Conservation (phyloP, 2,888 invertebrate species). For the Drosophila siamana region DNA sequence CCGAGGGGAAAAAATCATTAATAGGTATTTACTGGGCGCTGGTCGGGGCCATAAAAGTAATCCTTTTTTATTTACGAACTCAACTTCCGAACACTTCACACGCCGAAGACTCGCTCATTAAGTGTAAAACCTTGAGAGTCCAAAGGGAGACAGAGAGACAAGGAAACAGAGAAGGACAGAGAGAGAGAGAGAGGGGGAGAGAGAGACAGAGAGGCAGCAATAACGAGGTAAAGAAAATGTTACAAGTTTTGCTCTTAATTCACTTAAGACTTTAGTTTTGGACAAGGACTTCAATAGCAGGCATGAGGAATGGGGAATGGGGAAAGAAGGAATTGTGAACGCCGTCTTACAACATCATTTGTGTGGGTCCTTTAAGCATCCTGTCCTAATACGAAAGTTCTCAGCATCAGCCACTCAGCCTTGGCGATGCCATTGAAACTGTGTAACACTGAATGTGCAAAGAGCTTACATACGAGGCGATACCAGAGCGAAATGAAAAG, state of each 20-base stretch:
- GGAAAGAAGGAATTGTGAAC: slow-evolving; percentile 10
- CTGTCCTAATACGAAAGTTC: slow-evolving; percentile 72
- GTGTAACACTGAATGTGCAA: slow-evolving; percentile 56
- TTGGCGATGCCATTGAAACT: slow-evolving; percentile 69
- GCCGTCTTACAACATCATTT: slow-evolving; percentile 59
- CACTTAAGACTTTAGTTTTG: slow-evolving; percentile 78
- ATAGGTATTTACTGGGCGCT: slow-evolving; percentile 50
- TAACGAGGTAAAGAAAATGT: slow-evolving; percentile 69
- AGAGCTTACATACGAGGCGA: slow-evolving; percentile 23
- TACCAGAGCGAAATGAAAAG: too few species aligned
- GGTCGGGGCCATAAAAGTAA: slow-evolving; percentile 45
- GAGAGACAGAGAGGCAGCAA: slow-evolving; percentile 5
- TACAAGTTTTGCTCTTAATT: slow-evolving; percentile 76
- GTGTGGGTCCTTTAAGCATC: slow-evolving; percentile 74
- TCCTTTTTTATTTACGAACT: slow-evolving; percentile 74
- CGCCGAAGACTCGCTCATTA: slow-evolving; percentile 64
- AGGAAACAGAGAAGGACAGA: too few species aligned
- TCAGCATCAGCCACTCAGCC: slow-evolving; percentile 49
- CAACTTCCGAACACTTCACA: slow-evolving; percentile 55
- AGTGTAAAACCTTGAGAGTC: slow-evolving; percentile 53
- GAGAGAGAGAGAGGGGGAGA: neutral
- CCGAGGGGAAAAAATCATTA: slow-evolving; percentile 53
- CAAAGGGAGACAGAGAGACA: neutral
- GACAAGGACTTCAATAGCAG: slow-evolving; percentile 25
- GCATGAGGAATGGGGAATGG: neutral